Conservation (phyloP, 2,113 vertebrate species). For the Sander lucioperca region DNA sequence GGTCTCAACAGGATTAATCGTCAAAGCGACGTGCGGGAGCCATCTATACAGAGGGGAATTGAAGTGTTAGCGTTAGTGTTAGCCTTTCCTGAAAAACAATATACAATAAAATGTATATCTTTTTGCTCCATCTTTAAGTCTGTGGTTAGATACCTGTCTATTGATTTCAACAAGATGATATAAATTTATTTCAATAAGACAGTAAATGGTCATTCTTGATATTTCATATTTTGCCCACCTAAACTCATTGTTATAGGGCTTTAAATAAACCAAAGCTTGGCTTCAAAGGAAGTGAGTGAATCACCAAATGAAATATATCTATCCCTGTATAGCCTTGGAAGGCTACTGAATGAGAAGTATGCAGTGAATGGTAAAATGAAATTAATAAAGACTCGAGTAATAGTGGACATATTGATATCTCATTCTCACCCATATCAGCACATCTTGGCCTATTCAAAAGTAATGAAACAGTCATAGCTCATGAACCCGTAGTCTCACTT, state of each 20-base stretch:
- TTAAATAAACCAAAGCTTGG: not conserved
- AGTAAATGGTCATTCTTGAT: not conserved
- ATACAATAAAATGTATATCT: not conserved
- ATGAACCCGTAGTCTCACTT: slow-evolving; percentile 36
- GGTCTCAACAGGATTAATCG: not conserved
- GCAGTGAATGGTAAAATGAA: slow-evolving; percentile 20
- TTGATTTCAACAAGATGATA: not conserved
- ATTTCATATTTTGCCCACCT: not conserved
- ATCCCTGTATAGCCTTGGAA: not conserved
- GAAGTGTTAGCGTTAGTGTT: no score
- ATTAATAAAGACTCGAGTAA: slow-evolving; percentile 32
- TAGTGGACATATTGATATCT: slow-evolving; percentile 35
- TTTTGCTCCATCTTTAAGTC: no score
- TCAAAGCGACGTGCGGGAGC: not conserved
- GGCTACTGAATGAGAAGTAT: slow-evolving; percentile 10
- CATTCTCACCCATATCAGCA: slow-evolving; percentile 37
- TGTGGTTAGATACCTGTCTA: not conserved
- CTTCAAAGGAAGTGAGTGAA: not conserved
- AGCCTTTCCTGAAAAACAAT: not conserved
- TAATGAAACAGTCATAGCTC: slow-evolving; percentile 60
- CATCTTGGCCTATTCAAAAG: slow-evolving; percentile 46
- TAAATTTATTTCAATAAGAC: not conserved
- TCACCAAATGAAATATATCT: slow-evolving; percentile 1
- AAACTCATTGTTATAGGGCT: not conserved
- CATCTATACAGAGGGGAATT: not conserved